A percentile compares a stretch with the other conserved stretches of the same genome.
Conservation (phyloP, 2,113 vertebrate species). For the Gallinago jamesoni region DNA sequence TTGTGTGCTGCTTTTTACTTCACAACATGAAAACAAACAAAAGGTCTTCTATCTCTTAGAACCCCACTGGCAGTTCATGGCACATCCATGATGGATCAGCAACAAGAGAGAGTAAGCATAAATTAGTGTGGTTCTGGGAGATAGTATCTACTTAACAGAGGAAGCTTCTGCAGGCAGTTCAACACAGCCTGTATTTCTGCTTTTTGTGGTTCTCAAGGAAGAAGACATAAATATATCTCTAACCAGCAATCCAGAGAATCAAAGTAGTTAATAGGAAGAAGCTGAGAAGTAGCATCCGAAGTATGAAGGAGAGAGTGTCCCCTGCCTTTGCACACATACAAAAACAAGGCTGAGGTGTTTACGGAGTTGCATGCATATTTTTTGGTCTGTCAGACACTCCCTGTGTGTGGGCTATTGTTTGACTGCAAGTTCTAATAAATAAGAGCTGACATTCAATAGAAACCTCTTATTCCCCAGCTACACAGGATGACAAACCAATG, state of each 20-base stretch:
- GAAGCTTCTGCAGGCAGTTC: neutral
- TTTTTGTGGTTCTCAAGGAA: constrained; percentile 8
- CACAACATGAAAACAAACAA: neutral
- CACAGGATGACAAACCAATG: neutral
- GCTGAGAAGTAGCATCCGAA: neutral
- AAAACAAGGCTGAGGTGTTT: constrained; percentile 44
- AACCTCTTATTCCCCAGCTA: constrained; percentile 34
- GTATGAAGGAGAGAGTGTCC: constrained; percentile 16
- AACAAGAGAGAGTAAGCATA: neutral
- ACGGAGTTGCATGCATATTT: neutral
- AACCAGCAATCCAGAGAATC: neutral
- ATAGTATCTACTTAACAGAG: neutral
- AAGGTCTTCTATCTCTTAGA: neutral
- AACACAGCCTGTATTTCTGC: neutral
- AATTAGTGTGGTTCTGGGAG: neutral
- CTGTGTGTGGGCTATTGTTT: constrained; percentile 69
- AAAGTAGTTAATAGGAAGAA: neutral
- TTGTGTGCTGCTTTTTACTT: neutral
- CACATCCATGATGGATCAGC: neutral
- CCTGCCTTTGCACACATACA: neutral
- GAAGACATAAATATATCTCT: neutral
- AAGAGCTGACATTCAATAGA: constrained; percentile 60
- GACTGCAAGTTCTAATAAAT: constrained; percentile 61
- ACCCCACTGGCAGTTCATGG: neutral
- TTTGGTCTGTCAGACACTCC: neutral